Base-by-base conservation (phyloP, 2,113 vertebrate species). In the Camarhynchus parvulus region DNA sequence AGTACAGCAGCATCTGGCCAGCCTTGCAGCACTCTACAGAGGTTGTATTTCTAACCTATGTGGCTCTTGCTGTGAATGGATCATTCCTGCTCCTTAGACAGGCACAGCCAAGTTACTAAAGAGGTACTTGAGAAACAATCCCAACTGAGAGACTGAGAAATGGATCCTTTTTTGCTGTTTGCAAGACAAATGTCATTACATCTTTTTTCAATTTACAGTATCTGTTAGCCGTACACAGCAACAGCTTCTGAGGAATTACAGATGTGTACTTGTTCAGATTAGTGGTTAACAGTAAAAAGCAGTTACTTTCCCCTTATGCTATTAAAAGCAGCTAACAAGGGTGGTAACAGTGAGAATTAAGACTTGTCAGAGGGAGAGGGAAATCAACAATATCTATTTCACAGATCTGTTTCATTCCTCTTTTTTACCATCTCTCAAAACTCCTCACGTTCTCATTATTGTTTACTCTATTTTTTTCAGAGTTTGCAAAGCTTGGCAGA, bases 211-310 rank as follows among this genome's bases (percentile, higher is more conserved):
- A 25, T 4, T 75, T 64, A 33, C 4, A 50, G 3, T 77, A 35
- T 70, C 56, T 89, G 16, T 74, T 82, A 89, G 49, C 25, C 80
- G 49, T 15, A 53, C 24, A 58, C 11, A 75, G 39, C 15, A 61
- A 85, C 82, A 95, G 58, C 44, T 94, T 82, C 68, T 78, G 50
- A 74, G 56, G 84, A 89, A 87, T 84, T 94, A 77, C 33, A 95
- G 86, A 87, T 89, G 37, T 75, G 24, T 83, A 94, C 83, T 91
- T 94, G 76, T 81, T 90, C 77, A 87, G 77, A 95, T 94, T 87
- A 92, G 82, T 64, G 52, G 44, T 83, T 94, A 95, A 96, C 27
- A 88, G 89, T 61, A 95, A 95, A 97, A 94, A 76, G 23, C 31
- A 91, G 75, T 55, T 66, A 55, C 35, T 95, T 76, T 87, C 76